Evolutionary conservation across 1,140 invertebrate species (phyloP), one percentile per base, ranked within the genome.

Genomic region (Antheraea mylitta): DNA sequence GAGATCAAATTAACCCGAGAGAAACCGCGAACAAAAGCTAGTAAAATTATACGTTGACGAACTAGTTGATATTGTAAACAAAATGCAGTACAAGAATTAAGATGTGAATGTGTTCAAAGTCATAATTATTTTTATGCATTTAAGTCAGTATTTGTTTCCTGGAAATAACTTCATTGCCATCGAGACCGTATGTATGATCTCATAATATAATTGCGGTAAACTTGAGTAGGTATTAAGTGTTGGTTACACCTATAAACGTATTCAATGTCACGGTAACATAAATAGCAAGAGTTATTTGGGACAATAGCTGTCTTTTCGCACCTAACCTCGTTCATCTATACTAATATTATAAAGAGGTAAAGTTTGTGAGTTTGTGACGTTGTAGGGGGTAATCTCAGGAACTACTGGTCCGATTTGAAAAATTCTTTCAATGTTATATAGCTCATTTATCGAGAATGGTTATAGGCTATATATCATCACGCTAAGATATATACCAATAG

Each of bases 111-210:
- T 61, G 66, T 53, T 72, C 65, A 61, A 69, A 66, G 10, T 72
- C 71, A 76, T 71, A 48, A 68, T 70, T 74, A 72, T 74, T 70
- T 74, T 69, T 64, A 70, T 69, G 58, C 36, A 70, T 64, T 62
- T 58, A 53, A 73, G 72, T 74, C 72, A 74, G 69, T 72, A 69
- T 53, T 61, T 70, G 58, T 63, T 68, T 70, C 70, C 37, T 13
- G 22, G 68, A 68, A 75, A 64, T 60, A 45, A 64, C 69, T 22
- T 73, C 71, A 70, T 71, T 71, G 70, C 71, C 71, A 71, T 66
- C 72, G 73, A 77, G 64, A 30, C 72, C 72, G 38, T 42, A 11
- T 72, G 53, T 19, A 68, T 59, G 61, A 64, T 66, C 36, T 65
- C 69, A 66, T 74, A 38, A 30, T 13, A 30, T 59, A 60, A 70